Percentiles rank a stretch among this genome's conserved stretches.
Conservation (phyloP, 2,797 vertebrate genomes). For the Cyprinella venusta region DNA sequence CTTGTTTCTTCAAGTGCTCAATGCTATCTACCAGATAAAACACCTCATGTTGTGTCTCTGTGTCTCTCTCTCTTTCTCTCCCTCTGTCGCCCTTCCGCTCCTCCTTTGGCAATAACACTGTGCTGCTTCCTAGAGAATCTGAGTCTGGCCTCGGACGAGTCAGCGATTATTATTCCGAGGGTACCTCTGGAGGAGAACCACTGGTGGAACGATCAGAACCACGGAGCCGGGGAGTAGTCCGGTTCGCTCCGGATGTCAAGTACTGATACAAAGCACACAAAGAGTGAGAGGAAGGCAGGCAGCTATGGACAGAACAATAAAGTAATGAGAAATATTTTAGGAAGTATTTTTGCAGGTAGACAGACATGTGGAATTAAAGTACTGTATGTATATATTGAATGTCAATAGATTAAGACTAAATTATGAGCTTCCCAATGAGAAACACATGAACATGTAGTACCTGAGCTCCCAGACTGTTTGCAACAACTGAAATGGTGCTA, state of each 20-base stretch:
- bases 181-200: constrained; percentile 80
- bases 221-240: constrained; percentile 73
- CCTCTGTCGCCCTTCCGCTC: constrained; percentile 13
- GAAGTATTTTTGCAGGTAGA: constrained; percentile 25
- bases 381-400: constrained; percentile 73
- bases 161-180: constrained; percentile 81
- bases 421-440: constrained; percentile 40
- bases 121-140: constrained; percentile 78
- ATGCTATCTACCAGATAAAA: constrained; percentile 49
- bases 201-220: constrained; percentile 73
- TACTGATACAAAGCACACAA: constrained; percentile 60
- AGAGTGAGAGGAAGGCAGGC: constrained; percentile 1
- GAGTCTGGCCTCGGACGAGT: constrained; percentile 77
- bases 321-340: constrained; percentile 3
- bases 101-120: constrained; percentile 63
- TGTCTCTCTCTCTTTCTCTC: constrained; percentile 60
- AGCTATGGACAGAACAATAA: constrained; percentile 6
- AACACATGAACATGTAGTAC: constrained; percentile 23
- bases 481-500: constrained; percentile 78
- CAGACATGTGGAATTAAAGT: constrained; percentile 27
- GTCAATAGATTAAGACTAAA: constrained; percentile 20
- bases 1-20: constrained; percentile 56
- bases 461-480: constrained; percentile 61
- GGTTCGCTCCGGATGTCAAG: constrained; percentile 78
- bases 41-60: constrained; percentile 71